These are phyloP conservation scores for Oxystoma pomonae DNA, from an alignment of 2,888 invertebrate species.

Conservation along the genomic window DNA sequence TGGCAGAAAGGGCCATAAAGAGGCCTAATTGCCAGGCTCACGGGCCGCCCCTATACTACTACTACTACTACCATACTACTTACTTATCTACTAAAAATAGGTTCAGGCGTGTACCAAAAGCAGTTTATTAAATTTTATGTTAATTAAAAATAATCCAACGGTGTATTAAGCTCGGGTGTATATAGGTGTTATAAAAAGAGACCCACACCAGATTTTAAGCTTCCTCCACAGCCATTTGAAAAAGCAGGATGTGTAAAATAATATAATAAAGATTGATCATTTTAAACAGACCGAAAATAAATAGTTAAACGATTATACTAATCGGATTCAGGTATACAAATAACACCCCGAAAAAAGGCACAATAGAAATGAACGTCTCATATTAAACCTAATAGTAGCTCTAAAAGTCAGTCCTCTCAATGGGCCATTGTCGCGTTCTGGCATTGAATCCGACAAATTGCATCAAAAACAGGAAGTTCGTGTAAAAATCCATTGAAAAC, in stretches of 20 bases:
- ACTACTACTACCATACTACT: too few relatives aligned
- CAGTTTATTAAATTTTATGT: neutral
- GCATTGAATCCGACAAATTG: slow-evolving; percentile 48
- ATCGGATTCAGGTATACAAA: slow-evolving; percentile 40
- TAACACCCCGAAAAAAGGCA: slow-evolving; percentile 27
- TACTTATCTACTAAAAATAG: too few relatives aligned
- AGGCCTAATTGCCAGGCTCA: too few relatives aligned
- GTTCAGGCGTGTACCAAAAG: too few relatives aligned
- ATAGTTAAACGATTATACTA: slow-evolving; percentile 39
- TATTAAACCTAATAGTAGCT: slow-evolving; percentile 48
- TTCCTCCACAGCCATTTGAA: slow-evolving; percentile 17
- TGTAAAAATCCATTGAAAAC: slow-evolving; percentile 44
- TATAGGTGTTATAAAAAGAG: neutral
- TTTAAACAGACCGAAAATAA: slow-evolving; percentile 31
- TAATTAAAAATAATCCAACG: neutral
- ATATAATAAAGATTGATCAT: slow-evolving; percentile 26
- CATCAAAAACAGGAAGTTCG: slow-evolving; percentile 50
- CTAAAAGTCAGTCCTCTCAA: slow-evolving; percentile 45
- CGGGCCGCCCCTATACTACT: too few relatives aligned
- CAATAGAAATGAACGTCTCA: slow-evolving; percentile 36
- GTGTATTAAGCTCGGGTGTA: neutral
- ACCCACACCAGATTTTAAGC: neutral
- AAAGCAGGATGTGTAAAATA: slow-evolving; percentile 31
- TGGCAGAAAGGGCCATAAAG: too few relatives aligned
- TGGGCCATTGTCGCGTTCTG: slow-evolving; percentile 43